phyloP scores from a whole-genome alignment of 2,797 vertebrate genomes.

The Leptatherina wallacei region DNA sequence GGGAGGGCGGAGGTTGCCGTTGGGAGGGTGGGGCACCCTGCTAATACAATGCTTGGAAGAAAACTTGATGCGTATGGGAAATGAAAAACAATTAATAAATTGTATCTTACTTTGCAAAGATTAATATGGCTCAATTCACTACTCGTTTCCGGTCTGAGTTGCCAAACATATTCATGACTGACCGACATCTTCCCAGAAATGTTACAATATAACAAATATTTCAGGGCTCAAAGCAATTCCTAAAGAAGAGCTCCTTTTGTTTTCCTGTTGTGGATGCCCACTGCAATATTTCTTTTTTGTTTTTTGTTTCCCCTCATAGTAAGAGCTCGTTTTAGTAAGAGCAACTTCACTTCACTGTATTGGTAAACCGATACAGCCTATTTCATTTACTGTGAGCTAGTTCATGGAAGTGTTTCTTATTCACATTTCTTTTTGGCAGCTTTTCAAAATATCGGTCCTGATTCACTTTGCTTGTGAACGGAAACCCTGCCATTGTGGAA shows the following conservation, averaged over 20 bases:
- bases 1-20: no score
- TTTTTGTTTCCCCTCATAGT: neutral
- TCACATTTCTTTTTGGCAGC: neutral
- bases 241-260: neutral
- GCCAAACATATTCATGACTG: neutral
- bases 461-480: neutral
- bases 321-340: neutral
- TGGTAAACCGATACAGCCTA: neutral
- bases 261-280: neutral
- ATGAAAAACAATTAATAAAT: neutral
- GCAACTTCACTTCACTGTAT: no score
- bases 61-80: no score
- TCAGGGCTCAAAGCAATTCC: neutral
- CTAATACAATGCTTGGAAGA: no score
- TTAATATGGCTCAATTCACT: neutral
- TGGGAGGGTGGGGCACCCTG: no score
- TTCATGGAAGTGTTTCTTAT: neutral
- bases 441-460: neutral
- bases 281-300: neutral
- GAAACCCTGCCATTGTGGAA: neutral
- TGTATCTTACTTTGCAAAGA: neutral
- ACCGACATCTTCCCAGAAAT: neutral
- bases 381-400: neutral
- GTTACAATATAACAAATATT: neutral
- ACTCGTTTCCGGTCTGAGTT: neutral